phyloP scores from a whole-genome alignment of 2,888 invertebrate genomes.

The Agonopterix alstromeriana region DNA sequence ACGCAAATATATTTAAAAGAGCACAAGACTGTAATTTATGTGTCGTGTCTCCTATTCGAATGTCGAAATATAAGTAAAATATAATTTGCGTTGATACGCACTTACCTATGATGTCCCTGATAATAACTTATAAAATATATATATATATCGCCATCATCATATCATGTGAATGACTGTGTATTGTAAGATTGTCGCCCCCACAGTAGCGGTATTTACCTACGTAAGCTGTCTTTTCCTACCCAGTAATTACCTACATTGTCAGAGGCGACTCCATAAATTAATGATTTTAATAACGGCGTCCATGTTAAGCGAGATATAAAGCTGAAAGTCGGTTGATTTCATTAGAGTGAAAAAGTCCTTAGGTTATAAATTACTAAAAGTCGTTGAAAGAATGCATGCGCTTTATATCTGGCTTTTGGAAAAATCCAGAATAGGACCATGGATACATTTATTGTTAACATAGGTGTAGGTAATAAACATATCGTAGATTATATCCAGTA shows the following conservation, averaged over 20 bases:
- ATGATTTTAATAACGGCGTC: conserved; percentile 41
- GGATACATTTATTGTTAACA: conserved; percentile 59
- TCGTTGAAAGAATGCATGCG: conserved; percentile 70
- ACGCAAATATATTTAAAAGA: conserved; percentile 13
- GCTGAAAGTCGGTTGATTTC: conserved; percentile 48
- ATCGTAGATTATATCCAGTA: conserved; percentile 61
- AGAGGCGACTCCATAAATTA: conserved; percentile 64
- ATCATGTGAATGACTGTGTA: conserved; percentile 23
- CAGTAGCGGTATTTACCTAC: too few relatives aligned
- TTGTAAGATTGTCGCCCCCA: conserved; percentile 51
- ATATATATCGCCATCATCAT: conserved; percentile 8
- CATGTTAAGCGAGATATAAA: conserved; percentile 72
- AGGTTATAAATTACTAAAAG: conserved; percentile 50
- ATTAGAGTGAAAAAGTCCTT: conserved; percentile 36
- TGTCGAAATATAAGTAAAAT: conserved; percentile 10
- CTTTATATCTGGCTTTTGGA: conserved; percentile 74
- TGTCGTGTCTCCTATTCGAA: conserved; percentile 18
- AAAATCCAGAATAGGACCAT: conserved; percentile 71
- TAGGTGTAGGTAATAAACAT: conserved; percentile 45
- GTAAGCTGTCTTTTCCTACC: conserved; percentile 21
- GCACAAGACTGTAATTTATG: conserved; percentile 23
- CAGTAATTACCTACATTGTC: conserved; percentile 27
- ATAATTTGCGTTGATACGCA: conserved; percentile 10
- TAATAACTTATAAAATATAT: conserved; percentile 19
- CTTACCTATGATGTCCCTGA: conserved; percentile 35